Evolutionary conservation across 2,888 invertebrate genomes (phyloP), one percentile per base, ranked within the genome.

Genomic region (Pterobdella sp.): DNA sequence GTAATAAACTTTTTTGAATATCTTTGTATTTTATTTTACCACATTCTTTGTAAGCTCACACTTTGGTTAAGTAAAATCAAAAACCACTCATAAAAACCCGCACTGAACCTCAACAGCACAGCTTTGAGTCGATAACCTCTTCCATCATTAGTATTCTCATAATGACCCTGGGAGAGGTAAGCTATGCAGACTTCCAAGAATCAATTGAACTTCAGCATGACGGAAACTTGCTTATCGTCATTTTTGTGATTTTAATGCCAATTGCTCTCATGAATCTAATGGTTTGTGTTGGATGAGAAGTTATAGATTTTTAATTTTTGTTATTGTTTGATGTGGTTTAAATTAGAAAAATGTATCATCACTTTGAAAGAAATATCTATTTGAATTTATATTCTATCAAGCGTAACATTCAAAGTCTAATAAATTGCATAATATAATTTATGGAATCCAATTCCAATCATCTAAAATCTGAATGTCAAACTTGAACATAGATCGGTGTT

Each of bases 131-230:
- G 7, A 73, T 35, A 4, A 76, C 76, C 52, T 74, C 76, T 10
- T 76, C 78, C 69, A 75, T 79, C 4, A 56, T 81, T 52, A 78
- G 79, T 29, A 77, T 79, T 1, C 75, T 81, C 14, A 78, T 81
- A 31, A 81, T 81, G 81, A 80, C 80, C 0, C 74, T 81, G 4
- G 81, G 81, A 42, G 81, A 81, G 76, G 77, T 81, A 0, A 79
- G 81, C 69, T 80, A 76, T 71, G 73, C 79, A 0, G 79, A 80
- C 31, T 75, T 79, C 32, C 29, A 49, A 22, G 32, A 18, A 0
- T 37, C 52, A n/a, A 72, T 68, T 35, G 79, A 80, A 1, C 81
- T 80, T 72, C 66, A 63, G 0, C 49, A 73, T 0, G 81, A 81
- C 72, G 76, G 77, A 3, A 78, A 78, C 72, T 74, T 80, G 34